phyloP scores from a whole-genome alignment of 2,797 vertebrate genomes.

The Rallus crepitans region DNA sequence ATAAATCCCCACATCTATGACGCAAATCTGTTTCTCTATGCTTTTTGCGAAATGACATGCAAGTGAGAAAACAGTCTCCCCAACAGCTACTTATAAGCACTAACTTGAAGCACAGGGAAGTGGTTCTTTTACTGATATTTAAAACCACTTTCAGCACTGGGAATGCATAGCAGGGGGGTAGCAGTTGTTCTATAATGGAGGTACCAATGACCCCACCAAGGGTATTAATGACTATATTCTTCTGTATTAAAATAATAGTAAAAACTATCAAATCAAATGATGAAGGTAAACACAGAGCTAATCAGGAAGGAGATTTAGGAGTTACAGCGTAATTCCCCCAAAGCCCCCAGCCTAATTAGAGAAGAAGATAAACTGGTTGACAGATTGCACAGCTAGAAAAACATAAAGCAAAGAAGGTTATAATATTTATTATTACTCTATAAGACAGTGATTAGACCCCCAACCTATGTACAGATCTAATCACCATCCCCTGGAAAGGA shows the following conservation, averaged over 20 bases:
- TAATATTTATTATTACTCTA: constrained; percentile 58
- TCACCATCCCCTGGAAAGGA: constrained; percentile 53
- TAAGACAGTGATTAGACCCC: constrained; percentile 66
- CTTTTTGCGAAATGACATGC: background rate
- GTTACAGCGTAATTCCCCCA: constrained; percentile 43
- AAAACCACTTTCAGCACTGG: background rate
- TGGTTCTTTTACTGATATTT: background rate
- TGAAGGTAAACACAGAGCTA: constrained; percentile 56
- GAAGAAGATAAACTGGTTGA: constrained; percentile 68
- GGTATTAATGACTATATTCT: background rate
- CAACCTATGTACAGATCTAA: constrained; percentile 64
- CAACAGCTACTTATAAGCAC: background rate
- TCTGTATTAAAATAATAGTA: constrained; percentile 1
- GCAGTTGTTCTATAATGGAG: background rate
- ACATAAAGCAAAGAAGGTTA: constrained; percentile 65
- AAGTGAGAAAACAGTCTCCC: background rate
- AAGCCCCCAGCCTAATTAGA: constrained; percentile 66
- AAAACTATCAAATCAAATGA: constrained; percentile 17
- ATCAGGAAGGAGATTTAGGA: constrained; percentile 63
- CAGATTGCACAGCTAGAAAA: constrained; percentile 67
- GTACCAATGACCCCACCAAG: background rate
- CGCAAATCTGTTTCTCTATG: background rate
- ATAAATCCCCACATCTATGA: background rate
- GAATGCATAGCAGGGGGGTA: background rate
- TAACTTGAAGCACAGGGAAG: background rate